Evolutionary conservation across 2,888 invertebrate genomes (phyloP).

Genomic region (Conistra vaccinii): DNA sequence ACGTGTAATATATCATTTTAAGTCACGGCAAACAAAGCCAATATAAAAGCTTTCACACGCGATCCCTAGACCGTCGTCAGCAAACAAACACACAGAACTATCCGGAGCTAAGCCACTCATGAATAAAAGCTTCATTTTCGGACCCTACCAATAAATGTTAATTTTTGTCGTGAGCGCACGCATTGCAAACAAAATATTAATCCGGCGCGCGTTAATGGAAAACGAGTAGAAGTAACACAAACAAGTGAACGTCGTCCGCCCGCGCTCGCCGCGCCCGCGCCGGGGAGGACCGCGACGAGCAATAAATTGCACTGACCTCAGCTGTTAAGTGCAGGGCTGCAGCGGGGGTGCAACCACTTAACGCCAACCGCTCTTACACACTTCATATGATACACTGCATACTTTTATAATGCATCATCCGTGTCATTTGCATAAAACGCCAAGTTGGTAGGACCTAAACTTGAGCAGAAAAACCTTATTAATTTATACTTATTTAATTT

Average conservation of each 20-base stretch:
- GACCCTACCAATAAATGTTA: constrained; percentile 90
- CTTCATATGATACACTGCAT: constrained; percentile 57
- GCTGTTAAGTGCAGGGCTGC: constrained; percentile 70
- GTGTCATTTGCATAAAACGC: constrained; percentile 49
- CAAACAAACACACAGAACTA: constrained; percentile 89
- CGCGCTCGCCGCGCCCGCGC: constrained; percentile 53
- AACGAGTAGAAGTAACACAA: constrained; percentile 88
- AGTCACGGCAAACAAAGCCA: constrained; percentile 88
- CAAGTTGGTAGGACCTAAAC: constrained; percentile 5
- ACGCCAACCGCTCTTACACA: constrained; percentile 56
- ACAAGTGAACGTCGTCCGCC: constrained; percentile 81
- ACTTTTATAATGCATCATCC: constrained; percentile 56
- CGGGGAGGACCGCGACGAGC: constrained; percentile 70
- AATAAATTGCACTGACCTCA: constrained; percentile 88
- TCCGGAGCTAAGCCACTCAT: constrained; percentile 89
- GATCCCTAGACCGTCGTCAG: constrained; percentile 85
- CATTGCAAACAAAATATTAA: constrained; percentile 90
- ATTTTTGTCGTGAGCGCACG: constrained; percentile 89
- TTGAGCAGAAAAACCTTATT: constrained; percentile 3
- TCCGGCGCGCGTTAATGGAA: constrained; percentile 89
- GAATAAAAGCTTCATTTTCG: constrained; percentile 89
- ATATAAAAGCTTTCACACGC: constrained; percentile 90
- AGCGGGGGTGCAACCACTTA: constrained; percentile 62
- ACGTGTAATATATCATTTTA: constrained; percentile 90
- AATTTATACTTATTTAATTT: constrained; percentile 6